phyloP scores from a whole-genome alignment of 2,113 vertebrate genomes.

The Megalops atlanticus region DNA sequence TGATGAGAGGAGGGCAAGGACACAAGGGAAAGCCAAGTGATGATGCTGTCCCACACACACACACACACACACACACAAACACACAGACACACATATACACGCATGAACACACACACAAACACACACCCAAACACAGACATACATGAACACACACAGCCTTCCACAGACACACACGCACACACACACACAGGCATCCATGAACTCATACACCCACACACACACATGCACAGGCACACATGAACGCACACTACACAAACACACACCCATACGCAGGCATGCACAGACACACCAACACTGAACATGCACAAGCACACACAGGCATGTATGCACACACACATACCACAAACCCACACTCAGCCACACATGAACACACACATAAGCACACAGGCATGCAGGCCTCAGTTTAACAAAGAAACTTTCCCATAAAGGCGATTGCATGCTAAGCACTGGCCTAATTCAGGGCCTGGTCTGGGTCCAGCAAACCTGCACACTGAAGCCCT shows the following conservation, averaged over 20 bases:
- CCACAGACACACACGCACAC: neutral
- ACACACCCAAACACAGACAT: neutral
- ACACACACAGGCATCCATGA: neutral
- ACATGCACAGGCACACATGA: neutral
- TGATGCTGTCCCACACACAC: neutral
- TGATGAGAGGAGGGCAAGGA: no score
- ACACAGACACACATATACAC: neutral
- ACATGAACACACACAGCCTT: no score
- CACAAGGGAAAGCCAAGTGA: neutral
- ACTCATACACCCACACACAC: neutral
- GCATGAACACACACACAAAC: neutral
- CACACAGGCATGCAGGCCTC: no score
- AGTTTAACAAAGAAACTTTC: no score
- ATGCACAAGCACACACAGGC: neutral
- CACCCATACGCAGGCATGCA: no score
- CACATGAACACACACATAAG: no score
- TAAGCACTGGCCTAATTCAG: conserved; percentile 38
- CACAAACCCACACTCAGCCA: no score
- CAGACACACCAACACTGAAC: no score
- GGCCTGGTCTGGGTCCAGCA: conserved; percentile 47
- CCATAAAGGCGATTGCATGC: conserved; percentile 19
- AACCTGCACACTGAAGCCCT: conserved; percentile 49
- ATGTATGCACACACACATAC: neutral
- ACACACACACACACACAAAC: neutral
- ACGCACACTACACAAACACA: neutral